Evolutionary conservation across 2,888 invertebrate genomes (phyloP), one percentile per base, ranked within the genome.

Genomic region (Minunthozetes semirufus): DNA sequence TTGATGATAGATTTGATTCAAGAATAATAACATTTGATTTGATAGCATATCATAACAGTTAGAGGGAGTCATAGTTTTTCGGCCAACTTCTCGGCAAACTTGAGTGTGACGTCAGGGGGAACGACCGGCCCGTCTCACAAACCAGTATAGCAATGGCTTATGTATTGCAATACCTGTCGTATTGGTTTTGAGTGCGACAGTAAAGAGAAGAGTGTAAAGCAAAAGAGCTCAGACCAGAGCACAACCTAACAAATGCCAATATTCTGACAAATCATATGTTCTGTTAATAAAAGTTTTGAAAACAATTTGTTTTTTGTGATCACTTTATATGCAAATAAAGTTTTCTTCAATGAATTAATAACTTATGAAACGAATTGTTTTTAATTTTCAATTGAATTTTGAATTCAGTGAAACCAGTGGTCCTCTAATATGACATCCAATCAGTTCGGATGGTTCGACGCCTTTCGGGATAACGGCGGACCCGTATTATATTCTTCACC

Each of bases 401-500:
- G 15, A 59, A 27, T 59, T 27, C 59, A 59, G 59, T 59, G 59
- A 11, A 27, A 17, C 27, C 27, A 27, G 42, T 42, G 42, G 42
- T 42, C 42, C 29, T 29, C 59, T 27, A 59, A 33, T 42, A 48
- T 70, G 70, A 46, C 70, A 42, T 70, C 70, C 8, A 25, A 17
- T 27, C 70, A 46, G 27, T 48, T 50, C 70, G 72, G 72, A 33
- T 94, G 94, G 94, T 95, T 95, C 86, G 94, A 94, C 85, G 94
- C 94, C 79, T 97, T 96, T 87, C 91, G 97, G 83, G 90, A 90
- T 86, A 92, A 94, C 87, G 95, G 95, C 83, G 96, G 94, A 80
- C 97, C 97, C 80, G 96, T 96, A 81, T 89, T 95, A 79, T 98
- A 97, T 86, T 91, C 90, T 82, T 93, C 93, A 86, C 90, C 91